phyloP scores from a whole-genome alignment of 2,888 invertebrate genomes.

The Prosopocoilus inquinatus region DNA sequence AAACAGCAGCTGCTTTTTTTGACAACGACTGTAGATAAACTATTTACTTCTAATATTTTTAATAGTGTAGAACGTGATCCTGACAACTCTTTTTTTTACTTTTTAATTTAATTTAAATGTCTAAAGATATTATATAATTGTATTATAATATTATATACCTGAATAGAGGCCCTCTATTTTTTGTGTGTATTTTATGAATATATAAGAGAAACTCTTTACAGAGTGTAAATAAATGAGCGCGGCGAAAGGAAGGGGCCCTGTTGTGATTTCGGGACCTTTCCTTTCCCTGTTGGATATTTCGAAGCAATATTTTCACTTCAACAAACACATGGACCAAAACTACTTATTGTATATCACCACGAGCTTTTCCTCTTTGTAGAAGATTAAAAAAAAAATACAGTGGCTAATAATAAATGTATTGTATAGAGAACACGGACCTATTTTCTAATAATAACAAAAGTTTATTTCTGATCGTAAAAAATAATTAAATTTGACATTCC shows the following conservation, averaged over 20 bases:
- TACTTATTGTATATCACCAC: conserved; percentile 7
- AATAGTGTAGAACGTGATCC: conserved; percentile 8
- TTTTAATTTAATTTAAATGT: conserved; percentile 8
- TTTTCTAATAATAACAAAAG: conserved; percentile 7
- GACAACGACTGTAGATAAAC: conserved; percentile 16
- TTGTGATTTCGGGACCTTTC: no score
- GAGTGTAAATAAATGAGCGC: no score
- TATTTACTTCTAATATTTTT: conserved; percentile 3
- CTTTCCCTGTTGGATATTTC: conserved; percentile 28
- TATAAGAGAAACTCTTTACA: conserved; percentile 3
- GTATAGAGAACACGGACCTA: conserved; percentile 3
- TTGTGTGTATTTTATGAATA: conserved; percentile 11
- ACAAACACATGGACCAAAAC: conserved; percentile 20
- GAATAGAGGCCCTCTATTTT: conserved; percentile 37
- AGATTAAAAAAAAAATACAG: conserved; percentile 8
- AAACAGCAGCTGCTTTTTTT: conserved; percentile 6
- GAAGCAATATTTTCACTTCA: conserved; percentile 41
- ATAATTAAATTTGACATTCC: not conserved
- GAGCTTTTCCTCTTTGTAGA: conserved; percentile 12
- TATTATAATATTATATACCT: conserved; percentile 5
- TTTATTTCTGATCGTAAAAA: not conserved
- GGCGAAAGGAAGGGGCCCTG: no score
- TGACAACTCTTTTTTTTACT: conserved; percentile 5
- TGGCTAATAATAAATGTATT: conserved; percentile 14
- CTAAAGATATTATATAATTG: not conserved